Evolutionary conservation across 2,113 vertebrate species (phyloP), one percentile per base, ranked within the genome.

Genomic region (Otus sunia): DNA sequence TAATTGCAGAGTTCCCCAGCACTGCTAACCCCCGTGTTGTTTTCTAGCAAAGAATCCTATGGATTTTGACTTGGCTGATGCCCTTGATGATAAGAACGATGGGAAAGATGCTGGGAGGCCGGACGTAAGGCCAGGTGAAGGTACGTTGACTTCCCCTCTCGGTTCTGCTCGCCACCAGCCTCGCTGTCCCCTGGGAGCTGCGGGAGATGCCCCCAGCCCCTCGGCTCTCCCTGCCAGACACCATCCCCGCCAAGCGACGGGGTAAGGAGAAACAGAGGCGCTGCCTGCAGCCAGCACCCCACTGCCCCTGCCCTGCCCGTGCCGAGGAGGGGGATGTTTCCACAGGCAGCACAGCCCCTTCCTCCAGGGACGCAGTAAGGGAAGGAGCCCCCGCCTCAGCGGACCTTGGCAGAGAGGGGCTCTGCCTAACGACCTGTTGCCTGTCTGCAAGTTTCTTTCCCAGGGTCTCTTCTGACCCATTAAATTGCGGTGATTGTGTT

Each of bases 21-120:
- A 8, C 37, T 74, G 26, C 63, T 92, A 71, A 96, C 11, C 11
- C 15, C 10, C 0, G 0, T 45, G 30, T 79, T 67, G 12, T 92
- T 84, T 77, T 80, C 76, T 59, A 97, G 96, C 50, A 72, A 96
- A 96, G 69, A 39, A 88, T 89, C 34, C 50, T 52, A 81, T 59
- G 81, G 98, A 97, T 27, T 95, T 99, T 2, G 83, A 98, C 96
- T 98, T 99, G 93, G 22, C 83, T 34, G 99, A 99, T 96, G 99
- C 99, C 50, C 75, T 99, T 69, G 97, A 98, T 94, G 98, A 98
- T 63, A 96, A 52, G 30, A 99, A 99, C 10, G 98, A 99, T 91
- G 88, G 88, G 59, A 95, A 79, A 52, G 96, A 80, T 45, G 14
- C 50, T 59, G 56, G 92, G 85, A 96, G 39, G 32, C 92, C 98